phyloP scores from a whole-genome alignment of 1,140 invertebrate genomes.

The Telenomus remus region DNA sequence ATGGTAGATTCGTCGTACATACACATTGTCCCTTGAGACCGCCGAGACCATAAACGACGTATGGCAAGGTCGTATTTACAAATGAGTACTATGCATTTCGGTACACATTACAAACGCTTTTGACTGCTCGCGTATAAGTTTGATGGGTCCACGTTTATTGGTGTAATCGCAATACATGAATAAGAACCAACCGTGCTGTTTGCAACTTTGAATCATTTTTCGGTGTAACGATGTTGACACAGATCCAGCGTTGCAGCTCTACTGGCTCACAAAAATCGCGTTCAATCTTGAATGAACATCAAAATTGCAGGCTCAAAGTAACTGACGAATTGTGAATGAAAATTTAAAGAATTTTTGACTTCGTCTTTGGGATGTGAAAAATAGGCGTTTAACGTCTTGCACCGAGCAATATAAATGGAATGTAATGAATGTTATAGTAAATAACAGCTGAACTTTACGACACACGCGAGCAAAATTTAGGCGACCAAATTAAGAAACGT shows the following conservation, averaged over 20 bases:
- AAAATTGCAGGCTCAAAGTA: background rate
- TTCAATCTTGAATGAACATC: background rate
- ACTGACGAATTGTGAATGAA: too few relatives aligned
- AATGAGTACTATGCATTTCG: slow-evolving; percentile 56
- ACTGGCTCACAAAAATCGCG: background rate
- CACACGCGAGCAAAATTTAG: slow-evolving; percentile 13
- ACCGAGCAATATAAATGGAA: slow-evolving; percentile 3
- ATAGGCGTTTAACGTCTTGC: too few relatives aligned
- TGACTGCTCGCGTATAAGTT: slow-evolving; percentile 42
- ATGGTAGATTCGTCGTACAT: slow-evolving; percentile 23
- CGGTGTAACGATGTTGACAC: slow-evolving; percentile 6
- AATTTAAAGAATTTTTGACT: too few relatives aligned
- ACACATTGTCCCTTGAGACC: slow-evolving; percentile 45
- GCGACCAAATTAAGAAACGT: slow-evolving; percentile 13
- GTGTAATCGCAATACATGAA: slow-evolving; percentile 33
- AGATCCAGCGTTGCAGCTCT: background rate
- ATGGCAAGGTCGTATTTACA: slow-evolving; percentile 64
- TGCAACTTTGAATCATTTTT: slow-evolving; percentile 22
- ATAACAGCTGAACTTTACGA: slow-evolving; percentile 19
- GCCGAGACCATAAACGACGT: slow-evolving; percentile 58
- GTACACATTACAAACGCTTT: slow-evolving; percentile 55
- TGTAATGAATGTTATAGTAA: slow-evolving; percentile 19
- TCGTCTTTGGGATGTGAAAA: too few relatives aligned
- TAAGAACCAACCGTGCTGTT: slow-evolving; percentile 27
- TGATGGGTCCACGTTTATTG: slow-evolving; percentile 31